Evolutionary conservation across 2,888 invertebrate genomes (phyloP).

Genomic region (Aromia moschata): DNA sequence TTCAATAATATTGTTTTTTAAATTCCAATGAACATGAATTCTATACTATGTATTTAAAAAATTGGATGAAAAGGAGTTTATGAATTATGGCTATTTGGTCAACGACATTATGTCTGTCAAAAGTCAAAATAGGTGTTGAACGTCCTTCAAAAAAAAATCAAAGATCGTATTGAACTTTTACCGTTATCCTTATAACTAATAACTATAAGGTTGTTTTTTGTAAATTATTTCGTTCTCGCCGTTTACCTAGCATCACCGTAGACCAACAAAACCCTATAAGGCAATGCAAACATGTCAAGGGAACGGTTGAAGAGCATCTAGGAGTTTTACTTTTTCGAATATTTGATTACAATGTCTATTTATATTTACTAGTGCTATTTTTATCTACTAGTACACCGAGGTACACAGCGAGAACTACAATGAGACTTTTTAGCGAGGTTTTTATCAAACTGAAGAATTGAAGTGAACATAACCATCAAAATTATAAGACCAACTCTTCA

Average conservation of each 20-base stretch:
- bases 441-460: too few species aligned
- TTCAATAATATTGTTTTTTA: too few species aligned
- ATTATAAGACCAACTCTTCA: conserved; percentile 29
- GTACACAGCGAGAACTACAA: conserved; percentile 41
- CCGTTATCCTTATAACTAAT: conserved; percentile 40
- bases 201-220: conserved; percentile 40
- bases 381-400: conserved; percentile 34
- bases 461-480: conserved; percentile 49
- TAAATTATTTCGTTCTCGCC: conserved; percentile 13
- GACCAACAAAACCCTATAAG: conserved; percentile 49
- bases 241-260: conserved; percentile 6
- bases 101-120: conserved; percentile 13
- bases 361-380: conserved; percentile 45
- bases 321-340: conserved; percentile 37
- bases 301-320: conserved; percentile 45
- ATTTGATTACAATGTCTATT: conserved; percentile 40
- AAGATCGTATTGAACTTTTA: conserved; percentile 28
- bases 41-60: neutral
- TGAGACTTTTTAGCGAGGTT: conserved; percentile 53
- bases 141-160: conserved; percentile 38
- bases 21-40: too few species aligned
- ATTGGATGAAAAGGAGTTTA: neutral
- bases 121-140: conserved; percentile 20
- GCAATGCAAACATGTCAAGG: conserved; percentile 53
- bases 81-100: neutral